Base-by-base conservation (phyloP, 1,140 invertebrate genomes). In the Drosophila tristis region DNA sequence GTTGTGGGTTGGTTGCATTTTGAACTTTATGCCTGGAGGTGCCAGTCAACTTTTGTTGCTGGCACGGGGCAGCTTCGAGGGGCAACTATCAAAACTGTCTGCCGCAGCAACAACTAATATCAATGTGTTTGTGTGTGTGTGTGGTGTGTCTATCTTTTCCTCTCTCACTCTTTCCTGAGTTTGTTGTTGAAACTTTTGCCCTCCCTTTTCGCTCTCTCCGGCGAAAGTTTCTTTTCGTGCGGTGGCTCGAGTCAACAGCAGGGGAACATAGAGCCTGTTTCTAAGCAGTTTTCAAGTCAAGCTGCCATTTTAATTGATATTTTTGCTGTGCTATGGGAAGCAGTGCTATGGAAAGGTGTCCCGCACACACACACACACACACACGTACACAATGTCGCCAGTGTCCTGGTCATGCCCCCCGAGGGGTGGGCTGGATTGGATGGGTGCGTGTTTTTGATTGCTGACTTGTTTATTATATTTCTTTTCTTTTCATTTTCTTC, bases 291-390 rank as follows among this genome's bases (percentile, higher is more conserved):
- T 72, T 65, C 75, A 75, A 84, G 61, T 73, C 75, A 82, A 84
- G 82, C 84, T 85, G 80, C 81, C 54, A 87, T 82, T 87, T 87
- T 87, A 87, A 87, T 87, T 87, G 82, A 87, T 87, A 87, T 87
- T 75, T 78, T 70, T 67, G 48, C 66, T 55, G 61, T 79, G 59
- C 43, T 68, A 42, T 50, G 62, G 51, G 39, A 9, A 6, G 9
- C 9, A 6, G 26, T 31, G 7, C 7, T 20, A 20, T 2, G 5
- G 31, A 13, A 39, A 20, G 9, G 20, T 45, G 42, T 16, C 54
- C 68, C n/a, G 56, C 59, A 71, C 51, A 74, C 50, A 49, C 48
- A 49, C 26, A 53, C 35, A 57, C 11, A 31, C 39, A 55, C 25
- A 49, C 42, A 45, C 49, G 35, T 15, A 61, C 35, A 59, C 39